Percentiles rank a stretch among this genome's conserved stretches.
These are phyloP conservation scores for Tetragonisca angustula DNA, from an alignment of 2,888 invertebrate species.

Conservation along the genomic window DNA sequence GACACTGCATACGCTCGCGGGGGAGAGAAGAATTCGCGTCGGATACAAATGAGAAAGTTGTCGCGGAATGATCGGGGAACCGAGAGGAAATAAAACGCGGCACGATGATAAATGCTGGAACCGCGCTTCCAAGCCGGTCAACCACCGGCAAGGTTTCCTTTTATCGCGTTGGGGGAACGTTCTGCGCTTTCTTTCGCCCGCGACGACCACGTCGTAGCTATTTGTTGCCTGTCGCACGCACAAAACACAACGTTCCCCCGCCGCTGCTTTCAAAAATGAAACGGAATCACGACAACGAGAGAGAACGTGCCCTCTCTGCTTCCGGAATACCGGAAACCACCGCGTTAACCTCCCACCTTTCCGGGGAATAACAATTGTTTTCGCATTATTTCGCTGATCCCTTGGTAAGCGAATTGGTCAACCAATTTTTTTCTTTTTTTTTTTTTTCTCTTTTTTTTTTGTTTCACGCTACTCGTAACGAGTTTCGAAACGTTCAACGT, in stretches of 20 bases:
- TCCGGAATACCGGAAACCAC: no score
- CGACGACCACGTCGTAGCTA: background rate
- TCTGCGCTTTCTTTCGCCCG: conserved; percentile 8
- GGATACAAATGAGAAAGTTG: conserved; percentile 41
- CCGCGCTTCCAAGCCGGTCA: conserved; percentile 21
- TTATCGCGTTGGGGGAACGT: conserved; percentile 25
- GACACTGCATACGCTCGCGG: background rate
- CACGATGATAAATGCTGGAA: conserved; percentile 36
- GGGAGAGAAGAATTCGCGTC: background rate
- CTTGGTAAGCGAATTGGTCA: background rate
- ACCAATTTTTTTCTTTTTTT: background rate
- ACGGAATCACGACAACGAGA: background rate
- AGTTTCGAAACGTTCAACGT: background rate
- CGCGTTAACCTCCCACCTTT: background rate
- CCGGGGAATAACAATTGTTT: background rate
- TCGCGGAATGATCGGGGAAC: conserved; percentile 19
- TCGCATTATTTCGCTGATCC: background rate
- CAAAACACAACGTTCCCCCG: conserved; percentile 12
- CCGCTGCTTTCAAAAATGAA: background rate
- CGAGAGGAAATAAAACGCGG: conserved; percentile 16
- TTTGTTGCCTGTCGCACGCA: conserved; percentile 27
- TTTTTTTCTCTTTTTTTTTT: no score
- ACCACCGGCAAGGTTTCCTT: conserved; percentile 34
- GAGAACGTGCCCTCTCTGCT: background rate
- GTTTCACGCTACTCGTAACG: no score